Percentiles rank a stretch among this genome's conserved stretches.
phyloP scores from a whole-genome alignment of 2,797 vertebrate genomes.

The Diplodus puntazzo region DNA sequence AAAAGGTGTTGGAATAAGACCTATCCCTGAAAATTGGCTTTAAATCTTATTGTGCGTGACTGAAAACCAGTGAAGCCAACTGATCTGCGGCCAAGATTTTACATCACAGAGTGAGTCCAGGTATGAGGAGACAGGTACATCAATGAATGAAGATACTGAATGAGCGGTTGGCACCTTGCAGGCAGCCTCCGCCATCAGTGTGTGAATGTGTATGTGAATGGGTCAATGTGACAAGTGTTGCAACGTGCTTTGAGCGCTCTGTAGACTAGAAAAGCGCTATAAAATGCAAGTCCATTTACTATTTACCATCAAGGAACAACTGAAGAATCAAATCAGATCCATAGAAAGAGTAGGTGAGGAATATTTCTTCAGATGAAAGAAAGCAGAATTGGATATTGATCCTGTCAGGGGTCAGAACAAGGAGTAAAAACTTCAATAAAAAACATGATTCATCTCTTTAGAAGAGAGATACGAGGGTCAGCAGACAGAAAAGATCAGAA shows the following conservation, averaged over 20 bases:
- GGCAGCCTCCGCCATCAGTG: too few species aligned
- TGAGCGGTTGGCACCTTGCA: too few species aligned
- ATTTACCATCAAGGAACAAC: background rate
- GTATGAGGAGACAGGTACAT: background rate
- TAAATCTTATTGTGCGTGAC: background rate
- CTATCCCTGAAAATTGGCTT: too few species aligned
- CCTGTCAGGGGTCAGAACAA: constrained; percentile 16
- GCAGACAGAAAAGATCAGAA: background rate
- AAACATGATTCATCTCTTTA: constrained; percentile 25
- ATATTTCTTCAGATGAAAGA: constrained; percentile 45
- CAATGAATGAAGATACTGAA: background rate
- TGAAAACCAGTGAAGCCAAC: background rate
- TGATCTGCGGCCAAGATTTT: background rate
- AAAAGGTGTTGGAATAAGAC: too few species aligned
- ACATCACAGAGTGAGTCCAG: background rate
- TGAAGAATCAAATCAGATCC: constrained; percentile 16
- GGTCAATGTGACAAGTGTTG: too few species aligned
- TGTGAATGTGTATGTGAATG: too few species aligned
- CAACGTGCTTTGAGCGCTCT: too few species aligned
- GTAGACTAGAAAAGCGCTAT: too few species aligned
- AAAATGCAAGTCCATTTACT: too few species aligned
- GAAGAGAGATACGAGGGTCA: constrained; percentile 5
- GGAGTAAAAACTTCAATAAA: constrained; percentile 47
- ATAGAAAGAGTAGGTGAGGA: constrained; percentile 19
- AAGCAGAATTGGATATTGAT: constrained; percentile 70